Evolutionary conservation across 1,140 invertebrate species (phyloP), one percentile per base, ranked within the genome.

Genomic region (Lepidurus arcticus): DNA sequence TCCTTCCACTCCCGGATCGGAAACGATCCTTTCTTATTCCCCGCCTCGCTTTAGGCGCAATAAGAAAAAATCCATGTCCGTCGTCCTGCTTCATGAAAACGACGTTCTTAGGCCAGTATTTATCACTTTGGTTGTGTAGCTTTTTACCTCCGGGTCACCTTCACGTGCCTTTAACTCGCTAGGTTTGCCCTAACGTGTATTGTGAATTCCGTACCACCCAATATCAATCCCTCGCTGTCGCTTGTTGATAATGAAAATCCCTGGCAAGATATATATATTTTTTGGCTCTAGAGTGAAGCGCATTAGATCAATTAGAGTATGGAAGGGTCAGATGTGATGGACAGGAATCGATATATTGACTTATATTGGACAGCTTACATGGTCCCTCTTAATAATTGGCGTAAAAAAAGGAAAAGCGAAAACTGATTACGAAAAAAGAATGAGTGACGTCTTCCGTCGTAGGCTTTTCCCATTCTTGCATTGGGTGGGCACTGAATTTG

Each of bases 361-460:
- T 65, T 65, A 65, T 65, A 65, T 65, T 65, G 53, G 53, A 65
- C 53, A 16, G 16, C 16, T 65, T 65, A 65, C 53, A 65, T 65
- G 53, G 53, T 65, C 53, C 53, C 53, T 16, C 53, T 65, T 65
- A 65, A 65, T 65, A 13, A 16, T 65, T 65, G 53, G 53, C 21
- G 13, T 13, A 65, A 65, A 65, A 65, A 65, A 65, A n/a, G 53
- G 21, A 21, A n/a, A 21, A 21, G 53, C 6, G 53, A 65, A 9
- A 16, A 21, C 13, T 65, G 53, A 65, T 65, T 65, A 65, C 6
- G 53, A 65, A 65, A 65, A 65, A 65, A 65, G 53, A 65, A 65
- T 65, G 53, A 65, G 53, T 65, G 53, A 65, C 1, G 53, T 65
- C 21, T 65, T 65, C 13, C 53, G 53, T 65, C 53, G 1, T 21